These are phyloP conservation scores for Phyllotreta striolata DNA, from an alignment of 2,888 invertebrate genomes.

Conservation along the genomic window DNA sequence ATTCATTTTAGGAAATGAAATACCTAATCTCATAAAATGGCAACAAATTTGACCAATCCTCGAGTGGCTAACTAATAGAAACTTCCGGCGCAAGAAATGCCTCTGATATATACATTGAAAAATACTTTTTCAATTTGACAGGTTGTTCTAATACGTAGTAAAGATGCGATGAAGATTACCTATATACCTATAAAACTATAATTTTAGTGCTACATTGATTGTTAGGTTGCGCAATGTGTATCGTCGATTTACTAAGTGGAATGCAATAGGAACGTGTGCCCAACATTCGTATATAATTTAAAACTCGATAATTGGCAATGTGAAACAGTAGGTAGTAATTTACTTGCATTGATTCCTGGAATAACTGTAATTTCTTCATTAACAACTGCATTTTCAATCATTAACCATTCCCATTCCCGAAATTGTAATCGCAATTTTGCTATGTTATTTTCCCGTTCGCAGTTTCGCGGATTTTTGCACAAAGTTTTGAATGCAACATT, in stretches of 20 bases:
- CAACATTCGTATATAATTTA: neutral
- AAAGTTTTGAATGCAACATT: conserved; percentile 3
- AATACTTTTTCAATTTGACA: too few relatives aligned
- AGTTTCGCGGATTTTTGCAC: neutral
- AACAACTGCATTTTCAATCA: neutral
- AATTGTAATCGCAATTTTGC: conserved; percentile 4
- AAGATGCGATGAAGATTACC: too few relatives aligned
- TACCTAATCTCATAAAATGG: too few relatives aligned
- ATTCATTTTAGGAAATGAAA: too few relatives aligned
- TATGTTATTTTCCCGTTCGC: neutral
- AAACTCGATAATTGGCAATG: conserved; percentile 12
- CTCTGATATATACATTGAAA: too few relatives aligned
- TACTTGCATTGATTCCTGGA: conserved; percentile 4
- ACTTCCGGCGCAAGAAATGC: too few relatives aligned
- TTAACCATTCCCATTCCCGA: neutral
- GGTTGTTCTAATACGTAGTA: too few relatives aligned
- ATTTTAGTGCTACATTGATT: too few relatives aligned
- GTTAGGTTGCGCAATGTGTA: too few relatives aligned
- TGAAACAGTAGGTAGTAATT: conserved; percentile 6
- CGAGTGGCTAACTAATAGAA: too few relatives aligned
- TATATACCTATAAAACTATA: too few relatives aligned
- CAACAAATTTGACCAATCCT: too few relatives aligned
- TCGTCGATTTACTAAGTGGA: neutral
- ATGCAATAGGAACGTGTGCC: neutral
- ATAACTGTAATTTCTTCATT: conserved; percentile 19